Percentiles rank a stretch among this genome's conserved stretches.
Evolutionary conservation across 2,797 vertebrate species (phyloP).

Genomic region (Nothura maculosa): DNA sequence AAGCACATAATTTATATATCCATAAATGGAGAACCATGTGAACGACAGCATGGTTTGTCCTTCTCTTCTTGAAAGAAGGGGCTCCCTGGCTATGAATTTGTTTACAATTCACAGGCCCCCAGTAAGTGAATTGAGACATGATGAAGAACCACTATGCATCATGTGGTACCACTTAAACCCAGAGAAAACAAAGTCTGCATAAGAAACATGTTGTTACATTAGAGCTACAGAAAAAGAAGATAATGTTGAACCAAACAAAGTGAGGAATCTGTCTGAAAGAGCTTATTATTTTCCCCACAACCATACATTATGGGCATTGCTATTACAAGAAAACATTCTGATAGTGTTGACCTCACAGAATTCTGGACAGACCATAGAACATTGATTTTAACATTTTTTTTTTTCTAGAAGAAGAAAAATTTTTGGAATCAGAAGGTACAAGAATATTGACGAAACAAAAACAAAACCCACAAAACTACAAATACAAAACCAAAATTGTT

Average conservation of each 20-base stretch:
- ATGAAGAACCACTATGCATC: neutral
- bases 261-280: neutral
- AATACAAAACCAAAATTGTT: neutral
- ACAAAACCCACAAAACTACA: neutral
- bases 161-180: neutral
- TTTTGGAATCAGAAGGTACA: conserved; percentile 12
- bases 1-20: no score
- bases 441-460: neutral
- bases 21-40: neutral
- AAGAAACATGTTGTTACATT: conserved; percentile 3
- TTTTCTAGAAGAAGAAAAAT: conserved; percentile 17
- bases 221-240: neutral
- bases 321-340: neutral
- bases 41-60: conserved; percentile 19
- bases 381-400: neutral
- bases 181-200: neutral
- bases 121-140: conserved; percentile 37
- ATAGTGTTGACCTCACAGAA: neutral
- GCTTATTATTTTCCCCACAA: neutral
- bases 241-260: neutral
- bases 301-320: neutral
- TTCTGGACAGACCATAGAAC: neutral
- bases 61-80: conserved; percentile 25
- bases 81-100: conserved; percentile 37
- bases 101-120: conserved; percentile 5